phyloP scores from a whole-genome alignment of 2,113 vertebrate species.

The Pimephales promelas region DNA sequence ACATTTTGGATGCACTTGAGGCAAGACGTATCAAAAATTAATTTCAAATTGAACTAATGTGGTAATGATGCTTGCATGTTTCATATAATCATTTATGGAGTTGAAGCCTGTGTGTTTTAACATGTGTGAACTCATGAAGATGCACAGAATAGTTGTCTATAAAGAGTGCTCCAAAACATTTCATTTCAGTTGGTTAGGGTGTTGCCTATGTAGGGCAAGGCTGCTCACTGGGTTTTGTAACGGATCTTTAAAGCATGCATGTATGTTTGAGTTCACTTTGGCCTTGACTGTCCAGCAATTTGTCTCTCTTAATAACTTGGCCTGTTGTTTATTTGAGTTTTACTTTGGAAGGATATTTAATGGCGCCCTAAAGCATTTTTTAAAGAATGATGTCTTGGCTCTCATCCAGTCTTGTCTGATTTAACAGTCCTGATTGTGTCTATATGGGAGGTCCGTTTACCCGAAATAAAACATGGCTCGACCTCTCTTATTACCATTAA shows the following conservation, averaged over 20 bases:
- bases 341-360: constrained; percentile 50
- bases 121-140: background rate
- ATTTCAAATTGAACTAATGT: too few species aligned
- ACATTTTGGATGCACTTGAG: too few species aligned
- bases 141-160: background rate
- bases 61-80: background rate
- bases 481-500: constrained; percentile 28
- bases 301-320: constrained; percentile 32
- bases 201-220: background rate
- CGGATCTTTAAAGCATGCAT: background rate
- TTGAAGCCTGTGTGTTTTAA: background rate
- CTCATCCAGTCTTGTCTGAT: constrained; percentile 28
- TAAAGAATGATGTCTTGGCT: constrained; percentile 44
- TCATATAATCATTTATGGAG: background rate
- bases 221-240: constrained; percentile 4
- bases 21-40: too few species aligned
- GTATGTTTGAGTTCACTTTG: constrained; percentile 19
- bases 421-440: constrained; percentile 38
- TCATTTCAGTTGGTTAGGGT: background rate
- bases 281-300: background rate
- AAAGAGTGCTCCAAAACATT: background rate
- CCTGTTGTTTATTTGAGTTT: constrained; percentile 60
- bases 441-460: constrained; percentile 50
- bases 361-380: constrained; percentile 29
- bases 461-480: constrained; percentile 36